Conservation (phyloP, 2,797 vertebrate species). For the Macroramphosus scolopax region DNA sequence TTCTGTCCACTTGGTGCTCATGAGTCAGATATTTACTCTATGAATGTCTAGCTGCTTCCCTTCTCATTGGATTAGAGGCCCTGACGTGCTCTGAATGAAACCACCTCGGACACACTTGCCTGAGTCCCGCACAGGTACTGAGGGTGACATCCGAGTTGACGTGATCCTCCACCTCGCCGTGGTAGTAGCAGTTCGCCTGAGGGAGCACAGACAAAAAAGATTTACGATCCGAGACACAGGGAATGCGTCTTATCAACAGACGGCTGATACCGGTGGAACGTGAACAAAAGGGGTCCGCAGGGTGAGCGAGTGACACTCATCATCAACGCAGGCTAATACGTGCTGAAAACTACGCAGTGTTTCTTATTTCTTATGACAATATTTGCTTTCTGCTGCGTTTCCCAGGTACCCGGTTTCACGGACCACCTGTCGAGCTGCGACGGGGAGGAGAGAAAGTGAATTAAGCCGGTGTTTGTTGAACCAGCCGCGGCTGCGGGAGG, state of each 20-base stretch:
- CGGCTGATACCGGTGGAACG: conserved; percentile 40
- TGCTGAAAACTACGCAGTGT: conserved; percentile 18
- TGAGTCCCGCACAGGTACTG: conserved; percentile 77
- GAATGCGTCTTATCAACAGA: not conserved
- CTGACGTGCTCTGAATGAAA: no score
- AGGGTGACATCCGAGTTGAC: conserved; percentile 75
- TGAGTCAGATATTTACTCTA: no score
- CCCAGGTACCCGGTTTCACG: conserved; percentile 41
- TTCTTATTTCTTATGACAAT: conserved; percentile 27
- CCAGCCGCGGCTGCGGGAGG: conserved; percentile 41
- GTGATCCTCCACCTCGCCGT: conserved; percentile 75
- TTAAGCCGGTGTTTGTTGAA: conserved; percentile 60
- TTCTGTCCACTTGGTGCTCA: no score
- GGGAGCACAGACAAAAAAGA: conserved; percentile 26
- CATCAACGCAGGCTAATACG: conserved; percentile 33
- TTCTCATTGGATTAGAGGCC: no score
- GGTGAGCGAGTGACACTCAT: not conserved
- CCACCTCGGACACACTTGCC: no score
- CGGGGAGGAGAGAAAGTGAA: conserved; percentile 42
- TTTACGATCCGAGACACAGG: conserved; percentile 16
- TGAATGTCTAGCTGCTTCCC: no score
- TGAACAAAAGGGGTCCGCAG: conserved; percentile 25
- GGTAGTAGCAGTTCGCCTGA: conserved; percentile 83
- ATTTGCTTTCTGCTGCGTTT: conserved; percentile 18
- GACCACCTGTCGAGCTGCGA: conserved; percentile 61